Percentiles rank a stretch among this genome's conserved stretches.
These are phyloP conservation scores for Acanthoscelides obtectus DNA, from an alignment of 2,888 invertebrate genomes.

Conservation along the genomic window DNA sequence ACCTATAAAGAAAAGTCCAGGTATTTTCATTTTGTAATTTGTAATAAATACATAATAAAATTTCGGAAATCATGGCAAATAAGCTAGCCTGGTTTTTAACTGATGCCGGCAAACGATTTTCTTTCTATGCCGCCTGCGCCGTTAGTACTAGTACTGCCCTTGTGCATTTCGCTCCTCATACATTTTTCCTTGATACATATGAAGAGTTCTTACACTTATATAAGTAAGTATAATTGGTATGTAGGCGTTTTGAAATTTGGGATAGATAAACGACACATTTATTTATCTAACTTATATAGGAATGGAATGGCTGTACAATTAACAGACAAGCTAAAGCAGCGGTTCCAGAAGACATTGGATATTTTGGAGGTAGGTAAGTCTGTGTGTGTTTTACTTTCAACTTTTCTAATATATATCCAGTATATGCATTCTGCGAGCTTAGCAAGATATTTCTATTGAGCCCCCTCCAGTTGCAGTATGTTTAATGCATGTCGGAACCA, in stretches of 20 bases:
- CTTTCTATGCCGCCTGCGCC: slow-evolving; percentile 49
- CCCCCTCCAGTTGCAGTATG: too few species aligned
- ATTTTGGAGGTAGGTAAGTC: slow-evolving; percentile 48
- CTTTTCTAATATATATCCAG: neutral
- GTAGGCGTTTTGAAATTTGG: slow-evolving; percentile 6
- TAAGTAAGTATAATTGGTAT: slow-evolving; percentile 48
- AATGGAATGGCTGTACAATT: slow-evolving; percentile 57
- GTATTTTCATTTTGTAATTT: too few species aligned
- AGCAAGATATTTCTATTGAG: too few species aligned
- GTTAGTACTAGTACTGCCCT: slow-evolving; percentile 45
- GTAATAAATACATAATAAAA: too few species aligned
- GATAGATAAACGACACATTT: neutral
- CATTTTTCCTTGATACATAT: slow-evolving; percentile 57
- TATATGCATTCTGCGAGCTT: neutral
- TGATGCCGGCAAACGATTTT: slow-evolving; percentile 52
- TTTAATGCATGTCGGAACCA: neutral
- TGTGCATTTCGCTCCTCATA: slow-evolving; percentile 57
- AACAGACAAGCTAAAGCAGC: slow-evolving; percentile 48
- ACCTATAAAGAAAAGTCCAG: too few species aligned
- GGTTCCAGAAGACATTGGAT: slow-evolving; percentile 56
- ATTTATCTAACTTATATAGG: slow-evolving; percentile 45
- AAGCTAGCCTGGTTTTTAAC: slow-evolving; percentile 52
- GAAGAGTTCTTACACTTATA: slow-evolving; percentile 61
- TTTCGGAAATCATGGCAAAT: too few species aligned
- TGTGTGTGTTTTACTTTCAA: neutral